These are phyloP conservation scores for Clarias batrachus DNA, from an alignment of 2,113 vertebrate species.

Conservation along the genomic window DNA sequence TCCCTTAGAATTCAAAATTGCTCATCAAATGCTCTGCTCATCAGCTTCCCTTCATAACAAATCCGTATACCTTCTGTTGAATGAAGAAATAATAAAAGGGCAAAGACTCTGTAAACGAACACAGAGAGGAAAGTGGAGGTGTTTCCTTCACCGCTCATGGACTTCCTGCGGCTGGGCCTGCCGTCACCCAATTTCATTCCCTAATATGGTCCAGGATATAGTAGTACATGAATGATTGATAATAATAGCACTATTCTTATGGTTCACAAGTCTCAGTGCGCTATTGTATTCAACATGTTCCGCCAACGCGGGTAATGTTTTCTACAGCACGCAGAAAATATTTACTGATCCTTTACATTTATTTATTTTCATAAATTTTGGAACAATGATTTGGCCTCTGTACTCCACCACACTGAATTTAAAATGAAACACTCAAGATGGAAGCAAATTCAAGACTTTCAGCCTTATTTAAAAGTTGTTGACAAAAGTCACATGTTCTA, in stretches of 20 bases:
- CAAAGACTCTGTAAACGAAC: conserved; percentile 29
- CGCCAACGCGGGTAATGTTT: neutral
- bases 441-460: no score
- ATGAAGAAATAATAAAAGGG: neutral
- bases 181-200: conserved; percentile 4
- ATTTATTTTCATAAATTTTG: no score
- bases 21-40: neutral
- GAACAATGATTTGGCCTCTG: no score
- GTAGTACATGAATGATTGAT: neutral
- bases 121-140: conserved; percentile 41
- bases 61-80: neutral
- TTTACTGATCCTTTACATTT: neutral
- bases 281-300: neutral
- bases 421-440: no score
- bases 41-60: neutral
- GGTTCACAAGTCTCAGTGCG: neutral
- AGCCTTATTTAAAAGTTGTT: no score
- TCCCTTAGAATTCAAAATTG: neutral
- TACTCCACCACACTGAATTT: no score
- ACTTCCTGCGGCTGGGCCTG: conserved; percentile 37
- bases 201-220: neutral
- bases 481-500: neutral
- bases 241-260: neutral
- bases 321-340: neutral
- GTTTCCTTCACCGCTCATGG: conserved; percentile 41